Base-by-base conservation (phyloP, 2,113 vertebrate species). In the Eurystomus gularis region DNA sequence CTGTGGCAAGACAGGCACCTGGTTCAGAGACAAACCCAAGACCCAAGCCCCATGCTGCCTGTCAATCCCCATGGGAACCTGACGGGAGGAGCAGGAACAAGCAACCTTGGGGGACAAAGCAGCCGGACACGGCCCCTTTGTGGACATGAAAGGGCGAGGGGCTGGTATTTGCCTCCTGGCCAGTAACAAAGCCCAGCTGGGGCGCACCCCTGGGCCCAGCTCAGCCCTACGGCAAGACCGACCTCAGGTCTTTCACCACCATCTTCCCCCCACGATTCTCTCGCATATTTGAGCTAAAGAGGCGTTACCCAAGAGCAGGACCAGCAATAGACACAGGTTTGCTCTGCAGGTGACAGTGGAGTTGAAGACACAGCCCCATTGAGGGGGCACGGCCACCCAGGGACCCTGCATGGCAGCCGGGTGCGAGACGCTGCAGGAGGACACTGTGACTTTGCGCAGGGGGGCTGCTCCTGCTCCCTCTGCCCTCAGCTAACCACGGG, bases 1-100 rank as follows among this genome's bases (percentile, higher is more conserved):
- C 17, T 17, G 48, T 29, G 48, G 48, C 31, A 12, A n/a, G n/a
- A 0, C 1, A 9, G 2, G 0, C 0, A 0, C 4, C 37, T 62
- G 25, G 12, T 16, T 28, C 60, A 17, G 51, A 31, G 12, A 33
- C 16, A 49, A 26, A 33, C 31, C 44, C 0, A 0, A 80, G 40
- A n/a, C 64, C 7, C 0, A 0, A 54, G 55, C 13, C 46, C 37
- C 24, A 7, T 0, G 0, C 4, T 7, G 4, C 69, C 39, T 23
- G 14, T 26, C 26, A 4, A 0, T 4, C 61, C 51, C 21, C 66
- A 33, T 6, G 0, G 29, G 28, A 25, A 88, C 51, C 51, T 11
- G 51, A 31, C 0, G 6, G 60, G 15, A 61, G 48, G 33, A 65
- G 77, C 70, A 29, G 14, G 51, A 54, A 44, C 23, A 25, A 42